Evolutionary conservation across 2,888 invertebrate genomes (phyloP), one percentile per base, ranked within the genome.

Genomic region (Drosophila greeni): DNA sequence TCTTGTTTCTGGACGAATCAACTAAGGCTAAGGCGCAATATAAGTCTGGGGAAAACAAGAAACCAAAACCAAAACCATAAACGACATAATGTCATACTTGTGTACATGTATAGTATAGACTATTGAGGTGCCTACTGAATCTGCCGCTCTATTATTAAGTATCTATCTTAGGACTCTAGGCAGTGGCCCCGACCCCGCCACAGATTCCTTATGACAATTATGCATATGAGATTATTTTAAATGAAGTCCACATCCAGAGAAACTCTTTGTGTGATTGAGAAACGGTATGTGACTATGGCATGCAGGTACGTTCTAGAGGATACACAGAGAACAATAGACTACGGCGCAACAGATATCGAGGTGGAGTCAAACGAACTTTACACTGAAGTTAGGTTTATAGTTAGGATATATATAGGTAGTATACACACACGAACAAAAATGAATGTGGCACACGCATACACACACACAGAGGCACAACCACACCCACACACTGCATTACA

Each of bases 11-110:
- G 42, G 52, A 68, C 60, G 73, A 72, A 53, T 65, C 34, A 81
- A 82, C 73, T 74, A 68, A 72, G 74, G 62, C 73, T 67, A 75
- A 75, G 66, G 66, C 49, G 64, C 62, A 59, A 60, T 56, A 67
- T 59, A 70, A 66, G 51, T 48, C 56, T 69, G 52, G 34, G 71
- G 40, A 79, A 69, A 67, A 52, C 34, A 40, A 16, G 47, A 64
- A 74, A 49, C 36, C 65, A 59, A 61, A 61, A 33, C 29, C 45
- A 66, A 60, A 66, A 59, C 37, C 40, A 61, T 52, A 76, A 31
- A 48, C 58, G 49, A 52, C 57, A 55, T 56, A 54, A 52, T 36
- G 31, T 36, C 24, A 49, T 40, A 49, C 26, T 39, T 7, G 29
- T 29, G 42, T 52, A 20, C 29, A 3, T 26, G 26, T 26, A 42